These are phyloP conservation scores for Penaeus vannamei DNA, from an alignment of 1,140 invertebrate genomes.

Conservation along the genomic window DNA sequence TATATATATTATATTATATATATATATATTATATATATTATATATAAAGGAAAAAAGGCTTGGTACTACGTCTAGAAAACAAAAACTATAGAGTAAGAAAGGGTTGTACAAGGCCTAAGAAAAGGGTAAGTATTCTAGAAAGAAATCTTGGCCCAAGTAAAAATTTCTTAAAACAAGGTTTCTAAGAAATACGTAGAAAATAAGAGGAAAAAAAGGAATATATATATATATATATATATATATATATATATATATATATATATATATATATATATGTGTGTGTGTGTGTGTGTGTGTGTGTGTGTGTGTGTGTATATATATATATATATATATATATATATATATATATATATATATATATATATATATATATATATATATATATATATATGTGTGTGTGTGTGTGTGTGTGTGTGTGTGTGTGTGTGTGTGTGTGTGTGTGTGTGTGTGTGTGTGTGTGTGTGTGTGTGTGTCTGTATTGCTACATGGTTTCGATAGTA, in stretches of 20 bases:
- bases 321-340: not conserved
- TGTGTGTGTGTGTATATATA: not conserved
- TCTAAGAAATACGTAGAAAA: too few species aligned
- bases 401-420: not conserved
- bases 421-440: constrained; percentile 19
- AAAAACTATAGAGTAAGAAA: too few species aligned
- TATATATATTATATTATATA: too few species aligned
- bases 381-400: not conserved
- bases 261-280: not conserved
- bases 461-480: not conserved
- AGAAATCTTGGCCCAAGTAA: too few species aligned
- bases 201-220: too few species aligned
- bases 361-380: not conserved
- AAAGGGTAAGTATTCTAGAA: too few species aligned
- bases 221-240: not conserved
- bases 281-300: not conserved
- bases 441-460: constrained; percentile 15
- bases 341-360: constrained; percentile 19
- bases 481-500: not conserved
- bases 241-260: not conserved
- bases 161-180: too few species aligned
- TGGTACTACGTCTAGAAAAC: too few species aligned
- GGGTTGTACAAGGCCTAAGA: too few species aligned
- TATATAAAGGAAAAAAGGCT: too few species aligned
- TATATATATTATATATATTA: too few species aligned